A percentile compares a stretch with the other conserved stretches of the same genome.
Conservation (phyloP, 2,888 invertebrate genomes). For the Drosophila maculinotata region DNA sequence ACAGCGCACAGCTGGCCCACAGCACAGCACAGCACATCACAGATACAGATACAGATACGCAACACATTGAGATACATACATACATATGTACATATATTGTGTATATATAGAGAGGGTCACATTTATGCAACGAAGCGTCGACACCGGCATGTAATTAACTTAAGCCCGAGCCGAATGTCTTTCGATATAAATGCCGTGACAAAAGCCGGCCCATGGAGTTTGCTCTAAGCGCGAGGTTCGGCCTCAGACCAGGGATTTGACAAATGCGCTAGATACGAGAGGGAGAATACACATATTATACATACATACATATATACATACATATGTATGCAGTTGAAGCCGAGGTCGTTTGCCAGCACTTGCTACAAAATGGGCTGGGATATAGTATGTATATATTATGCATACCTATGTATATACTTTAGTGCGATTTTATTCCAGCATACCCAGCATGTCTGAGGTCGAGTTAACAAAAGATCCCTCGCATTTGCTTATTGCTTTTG, state of each 20-base stretch:
- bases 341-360: constrained; percentile 77
- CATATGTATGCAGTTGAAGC: constrained; percentile 22
- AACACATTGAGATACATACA: constrained; percentile 5
- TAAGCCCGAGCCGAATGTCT: constrained; percentile 67
- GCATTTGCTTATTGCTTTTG: constrained; percentile 46
- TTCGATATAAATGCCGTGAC: constrained; percentile 52
- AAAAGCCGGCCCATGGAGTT: constrained; percentile 25
- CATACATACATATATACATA: constrained; percentile 4
- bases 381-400: no score
- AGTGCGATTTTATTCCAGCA: background rate
- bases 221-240: constrained; percentile 27
- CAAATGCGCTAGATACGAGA: constrained; percentile 7
- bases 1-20: constrained; percentile 71
- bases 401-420: background rate
- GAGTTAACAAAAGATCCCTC: constrained; percentile 54
- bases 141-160: constrained; percentile 80
- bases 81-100: constrained; percentile 16
- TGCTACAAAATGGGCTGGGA: constrained; percentile 36
- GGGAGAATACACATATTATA: constrained; percentile 9
- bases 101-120: constrained; percentile 49
- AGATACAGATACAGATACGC: constrained; percentile 17
- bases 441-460: constrained; percentile 26
- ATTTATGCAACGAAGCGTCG: constrained; percentile 76
- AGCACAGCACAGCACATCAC: constrained; percentile 5
- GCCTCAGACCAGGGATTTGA: constrained; percentile 31